Evolutionary conservation across 2,113 vertebrate genomes (phyloP).

Genomic region (Rhinolophus ferrumequinum): DNA sequence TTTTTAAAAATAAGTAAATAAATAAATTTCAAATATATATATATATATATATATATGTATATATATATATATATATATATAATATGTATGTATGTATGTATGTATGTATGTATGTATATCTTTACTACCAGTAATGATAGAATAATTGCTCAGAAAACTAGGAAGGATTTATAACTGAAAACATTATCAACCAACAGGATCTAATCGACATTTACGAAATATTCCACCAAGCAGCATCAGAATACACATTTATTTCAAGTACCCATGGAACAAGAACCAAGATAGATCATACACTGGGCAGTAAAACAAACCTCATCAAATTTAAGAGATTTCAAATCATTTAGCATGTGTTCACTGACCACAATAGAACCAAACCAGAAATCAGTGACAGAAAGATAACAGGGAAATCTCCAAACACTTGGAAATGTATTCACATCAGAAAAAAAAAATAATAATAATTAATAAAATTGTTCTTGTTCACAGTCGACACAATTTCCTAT

Average conservation of each 20-base stretch:
- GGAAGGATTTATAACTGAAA: background rate
- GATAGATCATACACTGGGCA: background rate
- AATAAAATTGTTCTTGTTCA: background rate
- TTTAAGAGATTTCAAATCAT: background rate
- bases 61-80: background rate
- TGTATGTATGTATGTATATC: background rate
- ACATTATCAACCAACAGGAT: background rate
- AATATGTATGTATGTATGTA: background rate
- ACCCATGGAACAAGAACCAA: background rate
- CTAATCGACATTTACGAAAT: background rate
- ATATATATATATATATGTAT: too few species aligned
- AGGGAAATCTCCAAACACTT: background rate
- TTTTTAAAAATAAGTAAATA: conserved; percentile 12
- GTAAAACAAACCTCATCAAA: background rate
- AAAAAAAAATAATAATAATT: background rate
- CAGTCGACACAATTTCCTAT: background rate
- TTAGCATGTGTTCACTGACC: background rate
- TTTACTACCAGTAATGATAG: background rate
- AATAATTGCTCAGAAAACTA: background rate
- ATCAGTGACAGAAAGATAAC: background rate
- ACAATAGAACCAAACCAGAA: background rate
- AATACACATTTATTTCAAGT: background rate
- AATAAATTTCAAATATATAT: background rate
- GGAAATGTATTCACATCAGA: background rate
- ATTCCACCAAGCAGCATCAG: background rate